A percentile compares a stretch with the other conserved stretches of the same genome.
Evolutionary conservation across 2,888 invertebrate genomes (phyloP).

Genomic region (Amphipyra tragopoginis): DNA sequence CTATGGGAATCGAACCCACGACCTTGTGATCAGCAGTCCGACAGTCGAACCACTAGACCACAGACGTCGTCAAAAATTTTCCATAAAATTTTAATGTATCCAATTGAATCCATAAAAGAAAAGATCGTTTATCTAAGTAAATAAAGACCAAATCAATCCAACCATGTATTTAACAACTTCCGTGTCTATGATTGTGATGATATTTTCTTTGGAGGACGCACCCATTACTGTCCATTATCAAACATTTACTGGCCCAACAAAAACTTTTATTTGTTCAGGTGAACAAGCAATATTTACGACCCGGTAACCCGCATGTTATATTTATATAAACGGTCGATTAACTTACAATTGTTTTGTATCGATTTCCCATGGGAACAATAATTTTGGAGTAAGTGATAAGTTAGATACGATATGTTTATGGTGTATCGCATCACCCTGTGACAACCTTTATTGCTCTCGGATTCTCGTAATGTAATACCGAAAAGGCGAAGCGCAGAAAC

Average conservation of each 20-base stretch:
- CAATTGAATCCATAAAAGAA: not conserved
- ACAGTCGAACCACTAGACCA: too few species aligned
- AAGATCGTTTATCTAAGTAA: not conserved
- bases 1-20: too few species aligned
- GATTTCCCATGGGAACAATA: slow-evolving; percentile 28
- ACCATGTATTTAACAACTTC: slow-evolving; percentile 12
- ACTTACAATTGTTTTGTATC: slow-evolving; percentile 23
- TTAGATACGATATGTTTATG: too few species aligned
- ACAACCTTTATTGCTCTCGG: too few species aligned
- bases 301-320: slow-evolving; percentile 10
- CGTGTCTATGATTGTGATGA: slow-evolving; percentile 5
- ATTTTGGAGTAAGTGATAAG: slow-evolving; percentile 11
- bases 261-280: slow-evolving; percentile 15
- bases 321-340: slow-evolving; percentile 28
- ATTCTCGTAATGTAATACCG: too few species aligned
- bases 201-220: slow-evolving; percentile 5
- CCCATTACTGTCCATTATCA: slow-evolving; percentile 25
- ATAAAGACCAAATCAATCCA: slow-evolving; percentile 1
- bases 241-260: slow-evolving; percentile 3
- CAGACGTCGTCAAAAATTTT: too few species aligned
- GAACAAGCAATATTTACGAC: not conserved
- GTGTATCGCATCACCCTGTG: too few species aligned
- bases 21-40: too few species aligned
- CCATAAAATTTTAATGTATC: not conserved
- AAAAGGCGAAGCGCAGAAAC: too few species aligned